Conservation (phyloP, 2,888 invertebrate genomes). For the Leucophenga montana region DNA sequence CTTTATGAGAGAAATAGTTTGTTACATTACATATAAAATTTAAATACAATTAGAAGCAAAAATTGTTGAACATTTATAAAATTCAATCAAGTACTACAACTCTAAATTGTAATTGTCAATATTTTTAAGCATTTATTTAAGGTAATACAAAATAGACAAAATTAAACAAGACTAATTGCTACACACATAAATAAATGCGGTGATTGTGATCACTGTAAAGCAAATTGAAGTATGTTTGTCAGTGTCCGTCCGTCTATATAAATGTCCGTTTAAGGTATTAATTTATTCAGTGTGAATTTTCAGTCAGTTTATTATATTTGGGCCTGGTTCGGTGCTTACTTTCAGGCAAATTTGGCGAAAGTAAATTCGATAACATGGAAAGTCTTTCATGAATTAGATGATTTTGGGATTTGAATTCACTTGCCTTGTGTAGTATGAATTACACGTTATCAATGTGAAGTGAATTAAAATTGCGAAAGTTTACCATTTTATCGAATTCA, state of each 20-base stretch:
- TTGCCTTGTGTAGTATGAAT: too few relatives aligned
- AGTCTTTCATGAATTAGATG: too few relatives aligned
- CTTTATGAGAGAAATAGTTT: neutral
- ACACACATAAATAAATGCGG: slow-evolving; percentile 49
- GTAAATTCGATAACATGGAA: too few relatives aligned
- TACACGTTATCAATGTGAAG: too few relatives aligned
- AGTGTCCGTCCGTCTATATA: too few relatives aligned
- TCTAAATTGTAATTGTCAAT: neutral
- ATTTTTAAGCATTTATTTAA: neutral
- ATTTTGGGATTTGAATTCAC: too few relatives aligned
- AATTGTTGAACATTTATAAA: slow-evolving; percentile 1
- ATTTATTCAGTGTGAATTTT: neutral
- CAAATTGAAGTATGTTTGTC: neutral
- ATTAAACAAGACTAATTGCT: slow-evolving; percentile 49
- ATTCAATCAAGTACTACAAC: slow-evolving; percentile 9
- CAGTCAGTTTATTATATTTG: neutral
- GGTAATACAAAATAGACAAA: slow-evolving; percentile 11
- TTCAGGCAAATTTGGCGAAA: too few relatives aligned
- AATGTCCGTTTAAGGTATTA: neutral
- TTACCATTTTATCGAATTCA: too few relatives aligned
- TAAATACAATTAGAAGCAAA: neutral
- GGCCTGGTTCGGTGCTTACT: too few relatives aligned
- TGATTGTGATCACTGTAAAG: neutral
- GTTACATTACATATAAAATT: too few relatives aligned
- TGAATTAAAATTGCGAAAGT: too few relatives aligned